Conservation (phyloP, 1,140 invertebrate genomes). For the Teleogryllus occipitalis region DNA sequence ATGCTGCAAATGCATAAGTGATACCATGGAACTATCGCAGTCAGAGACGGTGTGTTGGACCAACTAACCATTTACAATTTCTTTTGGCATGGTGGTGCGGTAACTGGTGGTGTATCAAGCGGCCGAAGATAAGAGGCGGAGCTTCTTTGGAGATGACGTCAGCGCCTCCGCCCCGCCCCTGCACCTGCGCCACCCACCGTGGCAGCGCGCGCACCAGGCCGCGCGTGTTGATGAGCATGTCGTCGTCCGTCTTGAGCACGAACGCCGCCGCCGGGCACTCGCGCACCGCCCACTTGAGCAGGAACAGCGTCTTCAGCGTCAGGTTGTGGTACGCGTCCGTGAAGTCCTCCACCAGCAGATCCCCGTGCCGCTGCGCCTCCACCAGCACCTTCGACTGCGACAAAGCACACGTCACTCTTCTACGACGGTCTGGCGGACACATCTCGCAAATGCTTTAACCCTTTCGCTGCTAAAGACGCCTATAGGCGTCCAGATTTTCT, state of each 20-base stretch:
- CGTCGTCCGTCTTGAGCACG: background rate
- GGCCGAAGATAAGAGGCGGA: background rate
- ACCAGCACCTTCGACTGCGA: background rate
- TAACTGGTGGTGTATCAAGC: slow-evolving; percentile 33
- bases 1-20: no score
- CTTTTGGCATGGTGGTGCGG: slow-evolving; percentile 66
- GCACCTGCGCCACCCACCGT: background rate
- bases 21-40: no score
- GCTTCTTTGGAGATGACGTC: no score
- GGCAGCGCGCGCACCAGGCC: background rate
- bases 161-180: no score
- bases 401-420: background rate
- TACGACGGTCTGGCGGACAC: no score
- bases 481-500: no score
- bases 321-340: background rate
- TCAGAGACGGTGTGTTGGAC: no score
- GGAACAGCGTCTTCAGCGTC: background rate
- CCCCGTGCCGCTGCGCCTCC: background rate
- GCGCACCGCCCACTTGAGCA: background rate
- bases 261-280: background rate
- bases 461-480: no score
- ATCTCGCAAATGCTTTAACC: no score
- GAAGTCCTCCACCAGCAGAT: background rate
- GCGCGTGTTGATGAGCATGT: background rate
- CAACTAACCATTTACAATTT: slow-evolving; percentile 76